phyloP scores from a whole-genome alignment of 2,888 invertebrate genomes.

The Leucophenga montana region DNA sequence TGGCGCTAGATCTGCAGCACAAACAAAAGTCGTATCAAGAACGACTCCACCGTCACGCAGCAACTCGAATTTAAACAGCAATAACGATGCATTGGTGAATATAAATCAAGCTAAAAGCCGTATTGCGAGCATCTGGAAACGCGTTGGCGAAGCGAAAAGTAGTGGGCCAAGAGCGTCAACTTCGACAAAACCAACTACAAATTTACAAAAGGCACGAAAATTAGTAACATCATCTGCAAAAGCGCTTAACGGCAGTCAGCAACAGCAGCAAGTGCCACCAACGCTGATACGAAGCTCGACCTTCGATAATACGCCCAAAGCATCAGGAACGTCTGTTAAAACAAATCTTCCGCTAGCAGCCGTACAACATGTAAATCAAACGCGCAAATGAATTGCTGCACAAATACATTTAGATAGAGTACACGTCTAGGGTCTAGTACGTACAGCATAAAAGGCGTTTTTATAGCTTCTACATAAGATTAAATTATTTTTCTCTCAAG shows the following conservation, averaged over 20 bases:
- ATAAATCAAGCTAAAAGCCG: slow-evolving; percentile 70
- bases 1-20: slow-evolving; percentile 38
- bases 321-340: neutral
- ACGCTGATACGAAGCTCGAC: slow-evolving; percentile 70
- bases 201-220: slow-evolving; percentile 46
- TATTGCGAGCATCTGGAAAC: slow-evolving; percentile 72
- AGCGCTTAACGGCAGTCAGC: slow-evolving; percentile 12
- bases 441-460: too few relatives aligned
- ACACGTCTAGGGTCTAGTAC: too few relatives aligned
- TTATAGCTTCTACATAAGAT: too few relatives aligned
- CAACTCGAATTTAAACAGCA: slow-evolving; percentile 68
- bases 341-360: neutral
- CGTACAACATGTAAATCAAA: neutral
- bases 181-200: slow-evolving; percentile 38
- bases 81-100: slow-evolving; percentile 52
- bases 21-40: slow-evolving; percentile 62
- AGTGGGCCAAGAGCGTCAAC: too few relatives aligned
- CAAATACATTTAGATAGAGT: neutral
- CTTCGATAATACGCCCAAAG: slow-evolving; percentile 67
- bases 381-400: slow-evolving; percentile 38
- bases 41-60: slow-evolving; percentile 72
- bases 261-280: slow-evolving; percentile 36
- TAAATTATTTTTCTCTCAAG: too few relatives aligned
- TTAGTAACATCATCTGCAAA: slow-evolving; percentile 22
- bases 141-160: slow-evolving; percentile 67